These are phyloP conservation scores for Rousettus madagascariensis DNA, from an alignment of 2,797 vertebrate species.

Conservation along the genomic window DNA sequence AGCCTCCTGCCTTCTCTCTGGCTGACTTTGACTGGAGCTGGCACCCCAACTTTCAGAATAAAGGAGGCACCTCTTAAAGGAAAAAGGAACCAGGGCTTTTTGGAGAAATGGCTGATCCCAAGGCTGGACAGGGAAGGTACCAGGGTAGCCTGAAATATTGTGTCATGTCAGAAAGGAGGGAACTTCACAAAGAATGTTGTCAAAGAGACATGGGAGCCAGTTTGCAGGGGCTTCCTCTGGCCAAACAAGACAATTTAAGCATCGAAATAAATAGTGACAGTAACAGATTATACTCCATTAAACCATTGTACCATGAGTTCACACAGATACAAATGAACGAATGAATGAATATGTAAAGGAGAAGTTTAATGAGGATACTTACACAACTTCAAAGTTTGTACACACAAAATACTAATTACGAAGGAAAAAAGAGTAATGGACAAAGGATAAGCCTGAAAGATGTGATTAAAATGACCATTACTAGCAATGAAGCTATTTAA, in stretches of 20 bases:
- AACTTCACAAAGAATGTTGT: background rate
- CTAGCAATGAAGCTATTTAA: background rate
- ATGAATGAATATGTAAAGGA: background rate
- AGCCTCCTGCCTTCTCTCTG: background rate
- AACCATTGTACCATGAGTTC: background rate
- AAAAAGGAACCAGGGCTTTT: no score
- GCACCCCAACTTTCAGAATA: no score
- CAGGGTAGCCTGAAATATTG: no score
- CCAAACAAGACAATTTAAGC: background rate
- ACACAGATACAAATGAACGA: no score
- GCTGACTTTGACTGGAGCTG: background rate
- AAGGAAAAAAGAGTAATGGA: background rate
- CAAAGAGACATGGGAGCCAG: background rate
- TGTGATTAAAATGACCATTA: background rate
- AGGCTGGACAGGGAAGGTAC: background rate
- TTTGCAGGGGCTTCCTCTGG: background rate
- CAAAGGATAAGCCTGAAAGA: background rate
- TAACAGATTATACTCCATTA: background rate
- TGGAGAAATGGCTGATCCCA: rapidly evolving
- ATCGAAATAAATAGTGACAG: background rate
- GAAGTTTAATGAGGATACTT: background rate
- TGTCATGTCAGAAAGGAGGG: background rate
- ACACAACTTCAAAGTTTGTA: background rate
- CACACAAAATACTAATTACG: background rate
- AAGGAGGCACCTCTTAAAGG: background rate